phyloP scores from a whole-genome alignment of 2,888 invertebrate genomes.

The Poecilobothrus nobilitatus region DNA sequence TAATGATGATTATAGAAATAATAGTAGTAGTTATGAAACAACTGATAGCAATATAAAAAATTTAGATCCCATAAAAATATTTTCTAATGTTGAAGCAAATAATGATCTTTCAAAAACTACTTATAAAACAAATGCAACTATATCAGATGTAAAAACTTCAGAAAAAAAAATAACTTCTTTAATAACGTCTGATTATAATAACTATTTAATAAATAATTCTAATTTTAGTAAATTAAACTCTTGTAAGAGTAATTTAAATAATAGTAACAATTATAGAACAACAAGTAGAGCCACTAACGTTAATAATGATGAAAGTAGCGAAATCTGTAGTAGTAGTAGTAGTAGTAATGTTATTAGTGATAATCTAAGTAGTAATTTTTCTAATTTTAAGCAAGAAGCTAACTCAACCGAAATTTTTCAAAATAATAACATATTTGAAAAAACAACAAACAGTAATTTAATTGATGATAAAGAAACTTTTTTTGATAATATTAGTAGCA shows the following conservation, averaged over 20 bases:
- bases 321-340: conserved; percentile 6
- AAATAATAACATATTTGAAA: not conserved
- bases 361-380: not conserved
- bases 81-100: not conserved
- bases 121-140: not conserved
- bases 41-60: conserved; percentile 17
- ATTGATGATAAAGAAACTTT: not conserved
- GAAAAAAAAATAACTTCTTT: not conserved
- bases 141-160: not conserved
- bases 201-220: not conserved
- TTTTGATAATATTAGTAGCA: not conserved
- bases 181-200: not conserved
- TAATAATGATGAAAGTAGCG: not conserved
- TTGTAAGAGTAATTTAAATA: not conserved
- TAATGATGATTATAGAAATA: conserved; percentile 21
- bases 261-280: not conserved
- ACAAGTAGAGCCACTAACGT: not conserved
- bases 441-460: not conserved
- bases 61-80: not conserved
- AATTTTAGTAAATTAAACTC: conserved; percentile 2
- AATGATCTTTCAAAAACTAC: not conserved
- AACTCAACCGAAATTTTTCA: not conserved
- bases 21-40: conserved; percentile 23
- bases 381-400: not conserved
- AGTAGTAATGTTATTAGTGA: conserved; percentile 3